Evolutionary conservation across 2,888 invertebrate genomes (phyloP), one percentile per base, ranked within the genome.

Genomic region (Parnassius smintheus): DNA sequence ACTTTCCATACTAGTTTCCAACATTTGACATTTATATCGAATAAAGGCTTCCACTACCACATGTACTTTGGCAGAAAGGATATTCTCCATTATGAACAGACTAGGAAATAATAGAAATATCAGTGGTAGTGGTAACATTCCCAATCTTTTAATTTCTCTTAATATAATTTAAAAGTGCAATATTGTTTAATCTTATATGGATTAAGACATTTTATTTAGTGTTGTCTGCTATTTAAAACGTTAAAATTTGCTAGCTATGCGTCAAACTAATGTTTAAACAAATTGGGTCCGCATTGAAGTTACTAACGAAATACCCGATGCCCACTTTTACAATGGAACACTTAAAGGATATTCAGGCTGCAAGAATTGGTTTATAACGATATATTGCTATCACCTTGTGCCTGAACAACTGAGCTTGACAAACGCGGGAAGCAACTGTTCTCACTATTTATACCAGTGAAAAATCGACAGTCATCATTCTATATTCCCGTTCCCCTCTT

Each of bases 221-320:
- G 78, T 77, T 74, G 68, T 73, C 59, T 68, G 67, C 64, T 64
- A 65, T 65, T 67, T 62, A 54, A 44, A 61, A 64, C 56, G 65
- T 63, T 59, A 35, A 56, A 65, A 74, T 76, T 75, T 73, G 69
- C 77, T 85, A 82, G 76, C 80, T 81, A 81, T 77, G 78, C 76
- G 76, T 72, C 74, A 70, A 68, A 68, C 72, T 72, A 72, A 75
- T 69, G 69, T 67, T 59, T 48, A 46, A 18, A 54, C 48, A 51
- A 11, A 62, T 65, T 59, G 56, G 62, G 62, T 59, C 59, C 59
- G 65, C 62, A 70, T 63, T 61, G 65, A 64, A 49, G 58, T 65
- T 35, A 35, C 35, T 35, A 35, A 35, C 35, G 35, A 35, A 35
- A 35, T 35, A 7, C 7, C 7, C 7, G 35, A 35, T 35, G 35